These are phyloP conservation scores for Stratiomys singularior DNA, from an alignment of 2,888 invertebrate genomes.

Conservation along the genomic window DNA sequence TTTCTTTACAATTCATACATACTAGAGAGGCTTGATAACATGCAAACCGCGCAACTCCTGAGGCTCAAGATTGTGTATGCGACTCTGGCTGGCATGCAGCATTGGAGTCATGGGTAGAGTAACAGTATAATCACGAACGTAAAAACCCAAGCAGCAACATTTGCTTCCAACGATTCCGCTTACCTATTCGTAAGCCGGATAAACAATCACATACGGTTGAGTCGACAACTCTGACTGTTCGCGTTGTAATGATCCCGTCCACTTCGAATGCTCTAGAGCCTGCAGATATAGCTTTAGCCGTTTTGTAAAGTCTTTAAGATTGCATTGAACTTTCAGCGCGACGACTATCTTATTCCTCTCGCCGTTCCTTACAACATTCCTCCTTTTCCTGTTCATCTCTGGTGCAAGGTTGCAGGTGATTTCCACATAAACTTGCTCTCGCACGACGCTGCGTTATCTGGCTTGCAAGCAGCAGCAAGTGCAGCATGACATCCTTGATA, in stretches of 20 bases:
- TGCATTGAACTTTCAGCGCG: no score
- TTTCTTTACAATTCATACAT: constrained; percentile 14
- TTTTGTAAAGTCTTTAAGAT: no score
- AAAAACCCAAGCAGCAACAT: constrained; percentile 25
- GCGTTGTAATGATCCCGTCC: background rate
- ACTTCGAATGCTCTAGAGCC: background rate
- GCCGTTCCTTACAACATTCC: no score
- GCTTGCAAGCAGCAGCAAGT: no score
- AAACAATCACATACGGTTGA: background rate
- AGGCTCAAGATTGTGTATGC: background rate
- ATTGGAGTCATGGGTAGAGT: constrained; percentile 4
- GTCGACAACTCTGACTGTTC: background rate
- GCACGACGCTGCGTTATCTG: no score
- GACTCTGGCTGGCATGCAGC: constrained; percentile 23
- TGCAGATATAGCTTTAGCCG: no score
- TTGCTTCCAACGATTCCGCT: background rate
- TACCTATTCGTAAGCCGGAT: background rate
- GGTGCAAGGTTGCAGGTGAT: no score
- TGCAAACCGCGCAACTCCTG: constrained; percentile 3
- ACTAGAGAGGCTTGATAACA: background rate
- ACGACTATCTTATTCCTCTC: no score
- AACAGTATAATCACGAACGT: constrained; percentile 20
- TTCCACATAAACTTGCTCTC: no score
- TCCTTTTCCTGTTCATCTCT: no score
- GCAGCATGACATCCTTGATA: no score